phyloP scores from a whole-genome alignment of 1,140 invertebrate species.

The Lethocerus indicus region DNA sequence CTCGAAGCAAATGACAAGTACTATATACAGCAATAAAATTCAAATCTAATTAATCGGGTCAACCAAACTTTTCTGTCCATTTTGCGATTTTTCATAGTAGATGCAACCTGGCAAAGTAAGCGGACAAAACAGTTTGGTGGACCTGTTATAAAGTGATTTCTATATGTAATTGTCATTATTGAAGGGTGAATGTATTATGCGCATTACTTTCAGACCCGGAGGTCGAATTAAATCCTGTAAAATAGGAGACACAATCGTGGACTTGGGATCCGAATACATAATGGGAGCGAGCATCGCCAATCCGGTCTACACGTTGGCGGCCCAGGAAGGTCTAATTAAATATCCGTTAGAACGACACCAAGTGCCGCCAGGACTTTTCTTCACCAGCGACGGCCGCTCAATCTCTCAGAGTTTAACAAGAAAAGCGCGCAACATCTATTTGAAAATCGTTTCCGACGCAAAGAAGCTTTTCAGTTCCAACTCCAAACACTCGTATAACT shows the following conservation, averaged over 20 bases:
- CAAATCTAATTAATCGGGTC: neutral
- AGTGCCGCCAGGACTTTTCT: neutral
- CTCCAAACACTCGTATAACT: slow-evolving; percentile 36
- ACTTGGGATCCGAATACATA: slow-evolving; percentile 52
- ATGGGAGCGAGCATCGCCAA: slow-evolving; percentile 44
- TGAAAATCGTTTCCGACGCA: too few species aligned
- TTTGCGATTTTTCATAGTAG: too few species aligned
- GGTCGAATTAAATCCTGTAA: slow-evolving; percentile 58
- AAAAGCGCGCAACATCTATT: too few species aligned
- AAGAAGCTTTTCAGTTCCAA: slow-evolving; percentile 12
- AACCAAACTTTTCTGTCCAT: too few species aligned
- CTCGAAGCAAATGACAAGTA: slow-evolving; percentile 58
- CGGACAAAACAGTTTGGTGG: too few species aligned
- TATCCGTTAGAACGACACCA: slow-evolving; percentile 22
- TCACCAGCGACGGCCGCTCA: neutral
- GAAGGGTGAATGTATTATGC: too few species aligned
- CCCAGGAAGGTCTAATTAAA: slow-evolving; percentile 38
- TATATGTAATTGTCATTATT: too few species aligned
- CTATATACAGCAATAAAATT: too few species aligned
- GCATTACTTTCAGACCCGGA: slow-evolving; percentile 37
- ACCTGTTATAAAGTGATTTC: too few species aligned
- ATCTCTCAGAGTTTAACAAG: too few species aligned
- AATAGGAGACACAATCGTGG: slow-evolving; percentile 48
- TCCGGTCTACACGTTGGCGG: slow-evolving; percentile 43
- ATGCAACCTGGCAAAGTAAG: too few species aligned